These are phyloP conservation scores for Lamprologus lemairii DNA, from an alignment of 2,113 vertebrate species.

Conservation along the genomic window DNA sequence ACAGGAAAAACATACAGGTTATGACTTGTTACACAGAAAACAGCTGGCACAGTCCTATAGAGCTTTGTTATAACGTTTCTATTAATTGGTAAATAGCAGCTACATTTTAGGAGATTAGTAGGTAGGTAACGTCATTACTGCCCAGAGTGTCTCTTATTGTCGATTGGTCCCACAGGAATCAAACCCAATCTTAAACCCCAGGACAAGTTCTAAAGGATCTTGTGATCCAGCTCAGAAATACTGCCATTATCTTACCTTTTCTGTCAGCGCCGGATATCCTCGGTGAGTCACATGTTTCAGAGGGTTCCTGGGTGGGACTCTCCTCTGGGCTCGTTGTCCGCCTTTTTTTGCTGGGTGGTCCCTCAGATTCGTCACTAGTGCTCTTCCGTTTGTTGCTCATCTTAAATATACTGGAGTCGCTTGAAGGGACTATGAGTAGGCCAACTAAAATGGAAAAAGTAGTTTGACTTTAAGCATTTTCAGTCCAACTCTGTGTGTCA, in stretches of 20 bases:
- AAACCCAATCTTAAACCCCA: accelerated
- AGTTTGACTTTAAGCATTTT: background rate
- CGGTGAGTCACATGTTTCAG: background rate
- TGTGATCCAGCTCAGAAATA: background rate
- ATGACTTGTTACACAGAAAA: background rate
- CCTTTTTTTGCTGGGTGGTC: background rate
- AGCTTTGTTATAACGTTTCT: accelerated
- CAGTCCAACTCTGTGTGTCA: background rate
- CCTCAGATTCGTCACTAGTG: background rate
- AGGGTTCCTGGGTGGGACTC: background rate
- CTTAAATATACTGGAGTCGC: background rate
- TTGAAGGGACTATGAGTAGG: background rate
- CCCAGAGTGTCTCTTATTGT: background rate
- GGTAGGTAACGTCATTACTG: background rate
- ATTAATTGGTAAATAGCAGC: background rate
- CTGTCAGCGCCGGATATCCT: background rate
- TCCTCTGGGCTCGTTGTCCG: background rate
- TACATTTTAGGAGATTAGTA: background rate
- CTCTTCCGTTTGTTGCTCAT: background rate
- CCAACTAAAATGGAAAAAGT: background rate
- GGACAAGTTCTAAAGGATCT: background rate
- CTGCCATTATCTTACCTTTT: background rate
- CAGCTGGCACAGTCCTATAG: accelerated
- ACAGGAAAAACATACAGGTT: background rate
- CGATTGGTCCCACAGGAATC: background rate